Evolutionary conservation across 2,797 vertebrate species (phyloP), one percentile per base, ranked within the genome.

Genomic region (Sebastes matsubarae): DNA sequence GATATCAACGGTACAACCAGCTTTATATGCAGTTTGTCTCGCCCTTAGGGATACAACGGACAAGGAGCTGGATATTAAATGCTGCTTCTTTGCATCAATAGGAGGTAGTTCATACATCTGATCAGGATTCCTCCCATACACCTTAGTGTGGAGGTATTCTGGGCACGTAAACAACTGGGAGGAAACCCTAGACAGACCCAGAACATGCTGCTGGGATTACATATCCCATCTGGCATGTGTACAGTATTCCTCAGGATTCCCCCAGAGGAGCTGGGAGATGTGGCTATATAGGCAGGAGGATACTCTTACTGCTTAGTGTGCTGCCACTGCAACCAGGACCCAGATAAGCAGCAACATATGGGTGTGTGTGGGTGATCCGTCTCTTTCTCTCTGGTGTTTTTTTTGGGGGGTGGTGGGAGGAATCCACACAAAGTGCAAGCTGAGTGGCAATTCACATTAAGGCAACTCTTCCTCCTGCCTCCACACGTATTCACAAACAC

Each of bases 261-360:
- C 64, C 75, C 54, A 8, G 67, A 88, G 68, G 67, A 72, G 69
- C 57, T 71, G 34, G 60, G 70, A 67, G 50, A 77, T 65, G 50
- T 64, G 61, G 52, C 68, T 63, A n/a, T 52, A 5, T 52, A 5
- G 24, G 55, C 34, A 72, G 68, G 66, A 52, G 42, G 25, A 69
- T 46, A 38, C 52, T 68, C 50, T 50, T 20, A 20, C 50, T 58
- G 24, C 76, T 60, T 60, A 71, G 68, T 63, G 34, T 78, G 52
- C 52, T 80, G 68, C 54, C 6, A 58, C 59, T 68, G 50, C 46
- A 73, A 63, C 52, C 25, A 18, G 55, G 61, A 68, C 32, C 6
- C 59, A 78, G 63, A 87, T 68, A 85, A 65, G 32, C 63, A 84
- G 66, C 32, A 78, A 84, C 75, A 77, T 30, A 54, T 59, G 64